Percentiles rank a stretch among this genome's conserved stretches.
phyloP scores from a whole-genome alignment of 2,797 vertebrate genomes.

The Chelidonichthys spinosus region DNA sequence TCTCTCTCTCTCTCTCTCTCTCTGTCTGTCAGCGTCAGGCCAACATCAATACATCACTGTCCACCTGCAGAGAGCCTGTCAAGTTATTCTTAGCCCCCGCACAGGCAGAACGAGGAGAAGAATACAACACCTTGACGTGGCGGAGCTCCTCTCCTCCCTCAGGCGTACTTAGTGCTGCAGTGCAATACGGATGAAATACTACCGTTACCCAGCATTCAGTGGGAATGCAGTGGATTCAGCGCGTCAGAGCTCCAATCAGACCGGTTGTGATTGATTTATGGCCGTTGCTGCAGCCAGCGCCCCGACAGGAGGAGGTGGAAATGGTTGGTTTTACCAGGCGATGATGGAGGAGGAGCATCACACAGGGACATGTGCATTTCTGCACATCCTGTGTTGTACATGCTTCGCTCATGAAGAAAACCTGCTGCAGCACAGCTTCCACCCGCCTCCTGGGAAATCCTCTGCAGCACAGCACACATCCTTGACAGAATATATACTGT shows the following conservation, averaged over 20 bases:
- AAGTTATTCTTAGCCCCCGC: slow-evolving; percentile 44
- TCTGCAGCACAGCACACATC: slow-evolving; percentile 9
- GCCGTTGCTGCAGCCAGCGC: background rate
- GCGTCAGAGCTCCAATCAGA: slow-evolving; percentile 7
- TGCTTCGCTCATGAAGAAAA: background rate
- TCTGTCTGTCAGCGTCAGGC: background rate
- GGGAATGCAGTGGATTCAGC: background rate
- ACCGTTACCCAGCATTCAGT: background rate
- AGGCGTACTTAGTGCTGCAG: slow-evolving; percentile 7
- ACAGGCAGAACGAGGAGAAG: slow-evolving; percentile 19
- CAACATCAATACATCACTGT: slow-evolving; percentile 54
- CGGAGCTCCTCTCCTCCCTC: background rate
- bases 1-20: no score
- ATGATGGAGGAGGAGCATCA: background rate
- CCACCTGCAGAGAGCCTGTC: slow-evolving; percentile 18
- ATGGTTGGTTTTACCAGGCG: background rate
- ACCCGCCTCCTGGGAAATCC: slow-evolving; percentile 19
- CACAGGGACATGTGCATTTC: background rate
- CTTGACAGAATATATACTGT: slow-evolving; percentile 2
- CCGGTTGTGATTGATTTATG: slow-evolving; percentile 13
- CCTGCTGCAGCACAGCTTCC: slow-evolving; percentile 16
- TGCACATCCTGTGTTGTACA: background rate
- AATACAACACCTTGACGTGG: slow-evolving; percentile 5
- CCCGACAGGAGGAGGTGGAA: background rate
- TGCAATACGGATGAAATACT: slow-evolving; percentile 24